Evolutionary conservation across 2,113 vertebrate genomes (phyloP).

Genomic region (Oostethus manadensis): DNA sequence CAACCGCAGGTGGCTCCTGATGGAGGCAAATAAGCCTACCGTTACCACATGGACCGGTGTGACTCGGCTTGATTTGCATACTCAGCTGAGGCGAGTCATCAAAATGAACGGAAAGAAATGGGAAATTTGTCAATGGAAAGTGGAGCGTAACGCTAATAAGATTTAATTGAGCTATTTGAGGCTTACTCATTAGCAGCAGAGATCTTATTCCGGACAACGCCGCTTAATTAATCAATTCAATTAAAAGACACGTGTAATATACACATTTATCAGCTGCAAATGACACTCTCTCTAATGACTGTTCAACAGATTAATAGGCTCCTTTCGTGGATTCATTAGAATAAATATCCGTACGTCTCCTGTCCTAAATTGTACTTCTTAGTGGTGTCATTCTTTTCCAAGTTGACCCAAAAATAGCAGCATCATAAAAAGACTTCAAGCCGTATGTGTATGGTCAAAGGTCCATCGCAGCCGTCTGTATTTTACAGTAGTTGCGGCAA

Average conservation of each 20-base stretch:
- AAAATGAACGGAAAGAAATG: conserved; percentile 31
- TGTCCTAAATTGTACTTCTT: too few species aligned
- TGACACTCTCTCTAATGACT: conserved; percentile 51
- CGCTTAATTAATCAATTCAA: conserved; percentile 69
- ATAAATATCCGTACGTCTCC: too few species aligned
- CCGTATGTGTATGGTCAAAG: conserved; percentile 26
- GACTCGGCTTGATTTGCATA: conserved; percentile 11
- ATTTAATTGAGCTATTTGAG: conserved; percentile 66
- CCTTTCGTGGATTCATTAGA: conserved; percentile 54
- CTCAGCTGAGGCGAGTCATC: conserved; percentile 22
- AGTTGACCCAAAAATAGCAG: not conserved
- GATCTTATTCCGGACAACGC: conserved; percentile 62
- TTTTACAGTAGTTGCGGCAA: conserved; percentile 18
- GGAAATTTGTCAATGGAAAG: conserved; percentile 33
- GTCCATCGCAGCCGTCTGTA: conserved; percentile 16
- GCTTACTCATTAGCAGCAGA: conserved; percentile 61
- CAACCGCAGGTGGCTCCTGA: conserved; percentile 12
- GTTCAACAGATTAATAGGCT: conserved; percentile 58
- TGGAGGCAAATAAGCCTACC: conserved; percentile 43
- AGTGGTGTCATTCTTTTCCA: not conserved
- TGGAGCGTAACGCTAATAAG: conserved; percentile 29
- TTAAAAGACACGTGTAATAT: conserved; percentile 63
- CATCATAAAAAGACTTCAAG: conserved; percentile 7
- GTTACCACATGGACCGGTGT: conserved; percentile 25
- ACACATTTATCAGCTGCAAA: conserved; percentile 54